phyloP scores from a whole-genome alignment of 2,888 invertebrate genomes.

The Sympetrum striolatum region DNA sequence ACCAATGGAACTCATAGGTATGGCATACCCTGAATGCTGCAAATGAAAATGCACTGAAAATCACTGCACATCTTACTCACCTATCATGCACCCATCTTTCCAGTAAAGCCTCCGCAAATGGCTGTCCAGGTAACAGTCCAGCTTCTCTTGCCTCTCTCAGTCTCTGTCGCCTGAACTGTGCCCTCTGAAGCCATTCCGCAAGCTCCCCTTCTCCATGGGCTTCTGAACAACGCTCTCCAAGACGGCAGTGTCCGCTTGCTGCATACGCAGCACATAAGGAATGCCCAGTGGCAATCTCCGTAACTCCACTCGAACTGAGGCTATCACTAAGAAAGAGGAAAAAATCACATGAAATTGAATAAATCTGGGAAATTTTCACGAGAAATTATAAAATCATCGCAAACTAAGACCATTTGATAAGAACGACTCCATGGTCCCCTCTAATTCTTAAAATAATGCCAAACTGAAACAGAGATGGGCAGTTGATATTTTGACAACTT shows the following conservation, averaged over 20 bases:
- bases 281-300: conserved; percentile 65
- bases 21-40: no score
- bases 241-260: conserved; percentile 65
- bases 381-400: no score
- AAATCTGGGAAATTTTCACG: no score
- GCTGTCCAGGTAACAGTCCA: conserved; percentile 70
- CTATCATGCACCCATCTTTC: conserved; percentile 59
- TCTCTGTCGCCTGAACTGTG: conserved; percentile 71
- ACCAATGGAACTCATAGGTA: no score
- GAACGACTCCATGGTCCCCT: no score
- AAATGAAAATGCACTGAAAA: background rate
- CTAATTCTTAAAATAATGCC: no score
- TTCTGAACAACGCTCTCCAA: conserved; percentile 75
- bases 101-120: conserved; percentile 69
- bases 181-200: conserved; percentile 75
- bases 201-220: conserved; percentile 77
- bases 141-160: conserved; percentile 57
- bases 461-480: no score
- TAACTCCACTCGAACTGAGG: conserved; percentile 9
- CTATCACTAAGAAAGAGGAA: background rate
- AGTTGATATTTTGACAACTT: no score
- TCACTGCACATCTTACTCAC: background rate
- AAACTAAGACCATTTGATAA: no score
- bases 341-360: background rate
- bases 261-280: conserved; percentile 67